A percentile compares a stretch with the other conserved stretches of the same genome.
These are phyloP conservation scores for Lacanobia wlatinum DNA, from an alignment of 2,888 invertebrate species.

Conservation along the genomic window DNA sequence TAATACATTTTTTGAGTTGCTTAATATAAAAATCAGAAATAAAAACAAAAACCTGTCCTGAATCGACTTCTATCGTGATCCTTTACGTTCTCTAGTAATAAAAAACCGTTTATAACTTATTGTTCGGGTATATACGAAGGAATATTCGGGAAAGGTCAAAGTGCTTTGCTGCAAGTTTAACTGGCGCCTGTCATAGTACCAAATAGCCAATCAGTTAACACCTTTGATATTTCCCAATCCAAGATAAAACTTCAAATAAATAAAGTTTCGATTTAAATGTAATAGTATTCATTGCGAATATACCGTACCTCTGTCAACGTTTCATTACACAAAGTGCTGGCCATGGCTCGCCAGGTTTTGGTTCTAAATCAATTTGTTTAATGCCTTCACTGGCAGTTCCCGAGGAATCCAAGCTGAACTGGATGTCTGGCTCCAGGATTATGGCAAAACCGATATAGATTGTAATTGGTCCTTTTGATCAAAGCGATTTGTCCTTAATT, in stretches of 20 bases:
- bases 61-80: too few species aligned
- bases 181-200: background rate
- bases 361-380: constrained; percentile 77
- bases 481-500: constrained; percentile 48
- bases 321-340: constrained; percentile 77
- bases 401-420: constrained; percentile 53
- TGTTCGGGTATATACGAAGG: too few species aligned
- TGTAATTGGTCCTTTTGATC: constrained; percentile 49
- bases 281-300: constrained; percentile 16
- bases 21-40: too few species aligned
- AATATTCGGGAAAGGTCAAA: too few species aligned
- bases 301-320: constrained; percentile 46
- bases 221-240: background rate
- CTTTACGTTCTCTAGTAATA: too few species aligned
- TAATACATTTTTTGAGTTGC: too few species aligned
- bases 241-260: constrained; percentile 2
- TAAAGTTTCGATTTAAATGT: constrained; percentile 18
- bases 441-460: constrained; percentile 45
- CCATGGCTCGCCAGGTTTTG: constrained; percentile 67
- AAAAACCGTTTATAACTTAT: too few species aligned
- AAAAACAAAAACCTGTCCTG: too few species aligned
- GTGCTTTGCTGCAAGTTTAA: too few species aligned
- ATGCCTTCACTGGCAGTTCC: constrained; percentile 69
- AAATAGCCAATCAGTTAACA: background rate
- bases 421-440: constrained; percentile 43